Evolutionary conservation across 2,888 invertebrate species (phyloP).

Genomic region (Chymomyza fuscimana): DNA sequence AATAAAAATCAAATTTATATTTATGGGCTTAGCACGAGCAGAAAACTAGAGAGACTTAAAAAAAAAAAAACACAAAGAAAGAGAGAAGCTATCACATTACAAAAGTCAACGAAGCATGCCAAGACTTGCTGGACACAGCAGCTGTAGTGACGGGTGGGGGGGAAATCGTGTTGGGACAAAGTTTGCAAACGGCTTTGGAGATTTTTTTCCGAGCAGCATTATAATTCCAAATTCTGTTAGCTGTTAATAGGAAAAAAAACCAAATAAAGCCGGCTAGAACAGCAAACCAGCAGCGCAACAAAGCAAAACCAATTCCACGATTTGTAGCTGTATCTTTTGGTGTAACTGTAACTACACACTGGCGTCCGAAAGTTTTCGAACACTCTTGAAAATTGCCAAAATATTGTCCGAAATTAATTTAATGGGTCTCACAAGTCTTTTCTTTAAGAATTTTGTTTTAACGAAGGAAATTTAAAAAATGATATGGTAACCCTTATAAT

Average conservation of each 20-base stretch:
- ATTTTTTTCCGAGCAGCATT: slow-evolving; percentile 12
- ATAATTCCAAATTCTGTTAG: slow-evolving; percentile 49
- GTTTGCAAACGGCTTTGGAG: slow-evolving; percentile 55
- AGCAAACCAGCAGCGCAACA: slow-evolving; percentile 23
- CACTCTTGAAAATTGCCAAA: too few species aligned
- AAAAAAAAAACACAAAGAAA: background rate
- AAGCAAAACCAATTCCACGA: background rate
- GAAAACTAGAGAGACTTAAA: background rate
- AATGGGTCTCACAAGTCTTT: too few species aligned
- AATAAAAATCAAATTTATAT: slow-evolving; percentile 65
- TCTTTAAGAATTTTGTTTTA: too few species aligned
- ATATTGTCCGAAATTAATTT: too few species aligned
- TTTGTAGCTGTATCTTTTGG: background rate
- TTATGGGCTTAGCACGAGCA: slow-evolving; percentile 39
- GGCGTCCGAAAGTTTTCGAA: too few species aligned
- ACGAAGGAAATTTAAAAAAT: too few species aligned
- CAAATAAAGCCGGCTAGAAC: slow-evolving; percentile 21
- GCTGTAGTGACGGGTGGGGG: too few species aligned
- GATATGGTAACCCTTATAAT: too few species aligned
- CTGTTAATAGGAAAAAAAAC: slow-evolving; percentile 53
- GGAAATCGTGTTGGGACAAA: slow-evolving; percentile 23
- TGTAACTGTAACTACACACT: slow-evolving; percentile 7
- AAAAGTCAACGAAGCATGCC: background rate
- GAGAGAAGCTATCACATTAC: background rate
- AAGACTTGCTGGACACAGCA: background rate